Evolutionary conservation across 2,113 vertebrate species (phyloP).

Genomic region (Ardeotis arabs): DNA sequence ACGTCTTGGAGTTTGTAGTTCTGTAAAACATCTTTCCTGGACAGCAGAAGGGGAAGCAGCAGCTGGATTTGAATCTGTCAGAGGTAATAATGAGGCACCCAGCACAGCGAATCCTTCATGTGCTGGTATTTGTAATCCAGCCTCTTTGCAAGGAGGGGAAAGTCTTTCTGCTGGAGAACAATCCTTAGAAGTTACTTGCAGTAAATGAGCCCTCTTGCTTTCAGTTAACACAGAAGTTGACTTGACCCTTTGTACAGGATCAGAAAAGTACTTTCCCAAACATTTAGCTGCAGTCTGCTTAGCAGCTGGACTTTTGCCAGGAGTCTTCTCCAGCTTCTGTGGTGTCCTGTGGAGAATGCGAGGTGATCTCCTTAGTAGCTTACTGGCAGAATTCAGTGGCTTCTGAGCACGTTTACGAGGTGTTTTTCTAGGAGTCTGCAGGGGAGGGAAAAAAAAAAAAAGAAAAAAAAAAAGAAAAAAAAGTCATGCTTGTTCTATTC

Average conservation of each 20-base stretch:
- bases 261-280: conserved; percentile 35
- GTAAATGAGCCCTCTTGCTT: background rate
- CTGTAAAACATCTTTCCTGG: background rate
- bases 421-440: conserved; percentile 75
- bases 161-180: conserved; percentile 55
- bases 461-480: background rate
- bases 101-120: background rate
- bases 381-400: background rate
- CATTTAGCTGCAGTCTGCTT: conserved; percentile 35
- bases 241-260: conserved; percentile 16
- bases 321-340: background rate
- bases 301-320: conserved; percentile 21
- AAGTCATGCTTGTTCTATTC: background rate
- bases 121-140: conserved; percentile 29
- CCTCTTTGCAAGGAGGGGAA: conserved; percentile 64
- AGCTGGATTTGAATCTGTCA: background rate
- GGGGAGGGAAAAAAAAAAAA: background rate
- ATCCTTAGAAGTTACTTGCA: conserved; percentile 56
- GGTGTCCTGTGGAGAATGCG: background rate
- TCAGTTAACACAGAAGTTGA: conserved; percentile 60
- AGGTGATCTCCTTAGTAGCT: conserved; percentile 34
- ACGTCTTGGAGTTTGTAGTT: background rate
- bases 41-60: background rate
- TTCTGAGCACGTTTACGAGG: conserved; percentile 62
- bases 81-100: conserved; percentile 47